Base-by-base conservation (phyloP, 2,888 invertebrate genomes). In the Caenorhabditis auriculariae region DNA sequence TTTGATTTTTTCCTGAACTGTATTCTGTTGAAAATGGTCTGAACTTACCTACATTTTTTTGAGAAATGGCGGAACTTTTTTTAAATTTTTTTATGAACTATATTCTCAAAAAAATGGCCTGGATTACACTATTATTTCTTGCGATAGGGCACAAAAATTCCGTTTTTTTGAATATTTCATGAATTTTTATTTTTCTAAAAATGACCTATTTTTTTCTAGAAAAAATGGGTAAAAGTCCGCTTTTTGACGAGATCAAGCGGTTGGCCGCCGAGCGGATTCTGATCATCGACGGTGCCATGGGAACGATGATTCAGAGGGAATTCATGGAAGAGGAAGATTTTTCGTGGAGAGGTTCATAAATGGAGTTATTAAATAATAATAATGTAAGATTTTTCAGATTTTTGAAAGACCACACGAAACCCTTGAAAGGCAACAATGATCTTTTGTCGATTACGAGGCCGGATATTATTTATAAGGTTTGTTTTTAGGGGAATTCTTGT, bases 371-470 rank as follows among this genome's bases (percentile, higher is more conserved):
- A 27, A 1, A 48, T 28, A 15, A 21, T n/a, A n/a, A n/a, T n/a
- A n/a, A n/a, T n/a, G n/a, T n/a, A n/a, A n/a, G n/a, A n/a, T n/a
- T n/a, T 12, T 41, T 6, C n/a, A n/a, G n/a, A n/a, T n/a, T n/a
- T n/a, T 85, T 86, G 63, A 76, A 71, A 53, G 80, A 84, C 43
- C 85, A 85, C 72, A 61, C 77, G 0, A 82, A 82, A 52, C 76
- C 77, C 44, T 74, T 87, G 47, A 85, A 86, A 69, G 87, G 87
- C 59, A 86, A 87, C 77, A 87, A 87, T 78, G 87, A 87, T 68
- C 69, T 87, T 4, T 80, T 87, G 15, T 83, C 82, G 39, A 58
- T 87, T 5, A 86, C 86, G 5, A 80, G 82, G 60, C 86, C 86
- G 4, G 83, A 86, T 46, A 81, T 85, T 41, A 85, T 87, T 49